A percentile compares a stretch with the other conserved stretches of the same genome.
These are phyloP conservation scores for Suncus etruscus DNA, from an alignment of 2,113 vertebrate species.

Conservation along the genomic window DNA sequence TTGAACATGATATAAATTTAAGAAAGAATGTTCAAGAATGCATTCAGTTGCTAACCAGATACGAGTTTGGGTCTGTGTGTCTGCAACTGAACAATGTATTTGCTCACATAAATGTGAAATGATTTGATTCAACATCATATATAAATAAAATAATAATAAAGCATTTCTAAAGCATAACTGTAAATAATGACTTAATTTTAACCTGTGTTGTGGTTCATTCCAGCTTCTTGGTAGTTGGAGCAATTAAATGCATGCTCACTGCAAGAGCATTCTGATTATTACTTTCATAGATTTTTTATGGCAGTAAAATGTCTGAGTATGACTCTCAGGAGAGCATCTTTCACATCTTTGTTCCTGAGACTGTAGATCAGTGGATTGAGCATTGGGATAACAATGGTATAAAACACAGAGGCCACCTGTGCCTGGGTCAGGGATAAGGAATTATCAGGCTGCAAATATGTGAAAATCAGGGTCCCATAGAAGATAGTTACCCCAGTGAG, in stretches of 20 bases:
- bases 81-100: background rate
- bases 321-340: slow-evolving; percentile 61
- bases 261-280: background rate
- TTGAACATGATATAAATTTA: background rate
- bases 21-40: no score
- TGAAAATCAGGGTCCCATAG: slow-evolving; percentile 72
- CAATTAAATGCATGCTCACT: background rate
- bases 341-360: slow-evolving; percentile 75
- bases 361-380: slow-evolving; percentile 67
- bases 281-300: background rate
- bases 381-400: slow-evolving; percentile 77
- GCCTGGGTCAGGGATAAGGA: slow-evolving; percentile 60
- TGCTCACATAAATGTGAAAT: background rate
- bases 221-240: background rate
- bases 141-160: background rate
- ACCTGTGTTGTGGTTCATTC: background rate
- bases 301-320: background rate
- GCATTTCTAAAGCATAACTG: no score
- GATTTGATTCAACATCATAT: no score
- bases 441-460: slow-evolving; percentile 67
- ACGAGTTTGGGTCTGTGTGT: background rate
- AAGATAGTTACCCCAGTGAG: slow-evolving; percentile 72
- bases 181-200: background rate
- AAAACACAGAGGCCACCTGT: slow-evolving; percentile 70
- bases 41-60: background rate